Percentiles rank a stretch among this genome's conserved stretches.
Conservation (phyloP, 2,113 vertebrate species). For the Hipposideros armiger region DNA sequence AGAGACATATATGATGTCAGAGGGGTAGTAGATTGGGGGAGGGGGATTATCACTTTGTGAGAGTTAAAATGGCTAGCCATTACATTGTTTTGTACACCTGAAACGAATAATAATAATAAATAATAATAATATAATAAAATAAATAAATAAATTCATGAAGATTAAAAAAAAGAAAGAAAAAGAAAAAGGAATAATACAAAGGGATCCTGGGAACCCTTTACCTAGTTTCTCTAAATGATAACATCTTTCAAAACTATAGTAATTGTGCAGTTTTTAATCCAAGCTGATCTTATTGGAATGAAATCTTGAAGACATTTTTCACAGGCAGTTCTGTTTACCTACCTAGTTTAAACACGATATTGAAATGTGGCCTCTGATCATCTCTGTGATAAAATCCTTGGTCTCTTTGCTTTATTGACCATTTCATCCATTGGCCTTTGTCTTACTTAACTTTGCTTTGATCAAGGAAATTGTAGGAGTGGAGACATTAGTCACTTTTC, state of each 20-base stretch:
- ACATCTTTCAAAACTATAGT: neutral
- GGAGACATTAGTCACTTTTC: neutral
- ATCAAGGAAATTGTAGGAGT: neutral
- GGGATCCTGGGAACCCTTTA: neutral
- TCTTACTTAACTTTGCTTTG: neutral
- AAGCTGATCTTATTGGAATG: conserved; percentile 22
- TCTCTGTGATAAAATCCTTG: neutral
- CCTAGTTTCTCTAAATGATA: conserved; percentile 17
- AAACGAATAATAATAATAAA: no score
- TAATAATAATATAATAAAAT: no score
- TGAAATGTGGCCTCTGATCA: conserved; percentile 26
- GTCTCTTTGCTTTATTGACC: conserved; percentile 46
- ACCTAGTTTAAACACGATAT: neutral
- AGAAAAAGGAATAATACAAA: neutral
- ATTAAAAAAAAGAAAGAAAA: no score
- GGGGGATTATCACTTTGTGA: no score
- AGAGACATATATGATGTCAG: no score
- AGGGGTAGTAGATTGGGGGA: no score
- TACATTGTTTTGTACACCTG: no score
- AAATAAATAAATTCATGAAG: no score
- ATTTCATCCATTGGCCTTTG: neutral
- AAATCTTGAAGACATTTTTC: conserved; percentile 31
- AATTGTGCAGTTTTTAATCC: conserved; percentile 19
- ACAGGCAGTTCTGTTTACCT: conserved; percentile 17
- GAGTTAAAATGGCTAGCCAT: no score